Percentiles rank a stretch among this genome's conserved stretches.
Conservation (phyloP, 2,888 invertebrate genomes). For the Zelleria hepariella region DNA sequence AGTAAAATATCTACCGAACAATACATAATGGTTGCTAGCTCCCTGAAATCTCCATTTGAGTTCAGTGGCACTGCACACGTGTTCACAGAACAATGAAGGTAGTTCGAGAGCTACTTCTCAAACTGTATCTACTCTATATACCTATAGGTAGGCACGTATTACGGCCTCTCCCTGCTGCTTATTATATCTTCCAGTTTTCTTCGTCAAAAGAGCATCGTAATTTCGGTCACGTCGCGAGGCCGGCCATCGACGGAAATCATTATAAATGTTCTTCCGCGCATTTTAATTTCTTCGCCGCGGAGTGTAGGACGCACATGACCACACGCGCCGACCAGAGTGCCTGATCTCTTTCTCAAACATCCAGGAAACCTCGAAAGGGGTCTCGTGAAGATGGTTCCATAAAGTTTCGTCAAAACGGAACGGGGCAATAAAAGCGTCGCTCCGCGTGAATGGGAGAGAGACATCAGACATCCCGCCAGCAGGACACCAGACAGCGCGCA, state of each 20-base stretch:
- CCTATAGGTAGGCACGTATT: no score
- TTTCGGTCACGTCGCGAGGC: slow-evolving; percentile 27
- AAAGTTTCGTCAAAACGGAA: background rate
- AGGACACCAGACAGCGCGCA: background rate
- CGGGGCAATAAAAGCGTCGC: background rate
- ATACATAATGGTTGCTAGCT: no score
- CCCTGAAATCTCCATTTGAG: no score
- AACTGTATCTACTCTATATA: background rate
- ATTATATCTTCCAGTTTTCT: background rate
- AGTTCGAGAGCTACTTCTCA: background rate
- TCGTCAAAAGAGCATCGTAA: slow-evolving; percentile 16
- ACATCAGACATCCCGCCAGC: background rate
- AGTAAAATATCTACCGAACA: no score
- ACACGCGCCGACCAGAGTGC: background rate
- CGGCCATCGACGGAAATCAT: slow-evolving; percentile 36
- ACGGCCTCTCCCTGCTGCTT: background rate
- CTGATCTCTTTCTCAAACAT: background rate
- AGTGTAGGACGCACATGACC: background rate
- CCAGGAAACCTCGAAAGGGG: background rate
- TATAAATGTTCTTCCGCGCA: slow-evolving; percentile 29
- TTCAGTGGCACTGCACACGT: background rate
- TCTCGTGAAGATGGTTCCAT: background rate
- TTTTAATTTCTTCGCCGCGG: slow-evolving; percentile 21
- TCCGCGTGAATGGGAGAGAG: background rate
- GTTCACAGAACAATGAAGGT: background rate